Evolutionary conservation across 2,888 invertebrate species (phyloP), one percentile per base, ranked within the genome.

Genomic region (Notodonta ziczac): DNA sequence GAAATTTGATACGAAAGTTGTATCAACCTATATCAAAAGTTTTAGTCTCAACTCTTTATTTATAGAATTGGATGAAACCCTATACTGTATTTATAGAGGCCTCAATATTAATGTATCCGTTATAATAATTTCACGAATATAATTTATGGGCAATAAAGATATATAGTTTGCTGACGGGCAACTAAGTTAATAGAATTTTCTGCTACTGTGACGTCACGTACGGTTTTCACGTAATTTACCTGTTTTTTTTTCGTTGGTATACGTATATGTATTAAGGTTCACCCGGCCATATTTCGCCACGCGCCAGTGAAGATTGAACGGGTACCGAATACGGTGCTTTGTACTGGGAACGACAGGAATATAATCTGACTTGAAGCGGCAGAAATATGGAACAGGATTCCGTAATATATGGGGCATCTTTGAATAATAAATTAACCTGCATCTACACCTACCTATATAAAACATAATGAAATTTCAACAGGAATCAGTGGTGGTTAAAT

Each of bases 171-270:
- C 89, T 87, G 88, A 87, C 82, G 82, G 71, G 80, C 81, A 75
- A 79, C 78, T 81, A 79, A 86, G 80, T 78, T 87, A 90, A 89
- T 90, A 86, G 86, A 89, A 88, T 88, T 86, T 90, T 90, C 87
- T 86, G 88, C 85, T 80, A 77, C 80, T 81, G 78, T 82, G 84
- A 80, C 78, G 80, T 86, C 89, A 90, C 88, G 89, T 77, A 81
- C 77, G 75, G 59, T 83, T 86, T 81, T 81, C 81, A 67, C 77
- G 82, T 85, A 85, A 84, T 85, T 86, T 83, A 86, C 86, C 85
- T 85, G 85, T 85, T 87, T 88, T 87, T 82, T 88, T 87, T 82
- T 77, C 63, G 74, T 78, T 82, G 39, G n/a, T 54, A 35, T 39
- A 85, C 84, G 80, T 85, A 82, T 84, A 84, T 84, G 80, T 86